Conservation (phyloP, 2,113 vertebrate species). For the Saguinus midas region DNA sequence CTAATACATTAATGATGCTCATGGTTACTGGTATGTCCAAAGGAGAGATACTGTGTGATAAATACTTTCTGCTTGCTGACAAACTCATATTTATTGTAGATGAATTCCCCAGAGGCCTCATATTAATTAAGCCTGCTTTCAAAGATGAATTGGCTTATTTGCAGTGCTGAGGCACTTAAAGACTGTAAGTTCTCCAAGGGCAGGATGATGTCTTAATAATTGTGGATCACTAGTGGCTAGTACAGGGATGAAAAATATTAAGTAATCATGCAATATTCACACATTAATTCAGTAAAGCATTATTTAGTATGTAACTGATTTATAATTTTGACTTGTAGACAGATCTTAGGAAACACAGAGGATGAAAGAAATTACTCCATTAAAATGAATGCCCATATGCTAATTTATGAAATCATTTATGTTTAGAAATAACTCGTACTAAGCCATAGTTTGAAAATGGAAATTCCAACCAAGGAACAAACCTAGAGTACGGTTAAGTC, state of each 20-base stretch:
- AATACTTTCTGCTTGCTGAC: constrained; percentile 6
- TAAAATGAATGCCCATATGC: neutral
- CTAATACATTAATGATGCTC: constrained; percentile 41
- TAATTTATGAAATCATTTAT: neutral
- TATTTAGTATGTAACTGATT: constrained; percentile 18
- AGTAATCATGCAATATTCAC: constrained; percentile 21
- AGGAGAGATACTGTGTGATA: neutral
- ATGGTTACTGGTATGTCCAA: neutral
- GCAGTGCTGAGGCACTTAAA: neutral
- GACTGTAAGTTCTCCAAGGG: constrained; percentile 42
- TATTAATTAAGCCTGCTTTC: constrained; percentile 30
- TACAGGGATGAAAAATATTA: neutral
- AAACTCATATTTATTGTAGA: constrained; percentile 27
- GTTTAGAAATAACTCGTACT: neutral
- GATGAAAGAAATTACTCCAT: neutral
- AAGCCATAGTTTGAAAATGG: neutral
- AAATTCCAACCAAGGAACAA: neutral
- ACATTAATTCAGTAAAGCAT: neutral
- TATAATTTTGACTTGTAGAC: neutral
- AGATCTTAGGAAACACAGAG: neutral
- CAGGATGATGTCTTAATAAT: constrained; percentile 4
- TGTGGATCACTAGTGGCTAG: neutral
- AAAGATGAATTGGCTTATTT: constrained; percentile 34
- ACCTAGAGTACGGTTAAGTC: neutral
- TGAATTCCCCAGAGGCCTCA: neutral